Conservation (phyloP, 1,140 invertebrate genomes). For the Bombus vancouverensis region DNA sequence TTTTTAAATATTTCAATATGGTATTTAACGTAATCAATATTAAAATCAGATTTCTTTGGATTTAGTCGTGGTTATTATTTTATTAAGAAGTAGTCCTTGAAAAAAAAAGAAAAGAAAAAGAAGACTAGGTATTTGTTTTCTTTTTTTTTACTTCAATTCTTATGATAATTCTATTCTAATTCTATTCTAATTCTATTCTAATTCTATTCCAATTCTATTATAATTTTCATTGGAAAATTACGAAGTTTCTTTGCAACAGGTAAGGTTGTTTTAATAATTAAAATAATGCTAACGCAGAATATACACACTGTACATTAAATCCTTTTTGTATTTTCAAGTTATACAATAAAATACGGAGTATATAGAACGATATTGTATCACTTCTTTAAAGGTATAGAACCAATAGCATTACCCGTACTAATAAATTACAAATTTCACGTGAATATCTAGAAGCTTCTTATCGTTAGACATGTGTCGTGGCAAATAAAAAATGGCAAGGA, state of each 20-base stretch:
- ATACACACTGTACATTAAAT: no score
- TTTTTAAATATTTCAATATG: not conserved
- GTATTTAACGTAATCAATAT: not conserved
- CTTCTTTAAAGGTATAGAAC: no score
- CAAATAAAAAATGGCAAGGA: not conserved
- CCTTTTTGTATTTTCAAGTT: no score
- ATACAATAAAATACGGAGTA: no score
- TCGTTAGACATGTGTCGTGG: not conserved
- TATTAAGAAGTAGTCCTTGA: no score
- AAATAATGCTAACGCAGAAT: no score
- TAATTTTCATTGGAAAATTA: not conserved
- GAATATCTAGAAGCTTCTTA: not conserved
- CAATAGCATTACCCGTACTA: not conserved
- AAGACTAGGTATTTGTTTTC: no score
- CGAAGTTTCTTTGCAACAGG: not conserved
- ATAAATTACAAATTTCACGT: not conserved
- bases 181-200: not conserved
- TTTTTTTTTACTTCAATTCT: not conserved
- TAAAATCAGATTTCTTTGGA: not conserved
- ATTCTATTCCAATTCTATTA: not conserved
- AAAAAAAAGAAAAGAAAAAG: no score
- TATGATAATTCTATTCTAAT: not conserved
- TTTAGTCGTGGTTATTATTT: not conserved
- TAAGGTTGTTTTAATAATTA: no score
- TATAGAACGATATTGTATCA: no score